Evolutionary conservation across 2,113 vertebrate genomes (phyloP).

Genomic region (Hippocampus barbouri): DNA sequence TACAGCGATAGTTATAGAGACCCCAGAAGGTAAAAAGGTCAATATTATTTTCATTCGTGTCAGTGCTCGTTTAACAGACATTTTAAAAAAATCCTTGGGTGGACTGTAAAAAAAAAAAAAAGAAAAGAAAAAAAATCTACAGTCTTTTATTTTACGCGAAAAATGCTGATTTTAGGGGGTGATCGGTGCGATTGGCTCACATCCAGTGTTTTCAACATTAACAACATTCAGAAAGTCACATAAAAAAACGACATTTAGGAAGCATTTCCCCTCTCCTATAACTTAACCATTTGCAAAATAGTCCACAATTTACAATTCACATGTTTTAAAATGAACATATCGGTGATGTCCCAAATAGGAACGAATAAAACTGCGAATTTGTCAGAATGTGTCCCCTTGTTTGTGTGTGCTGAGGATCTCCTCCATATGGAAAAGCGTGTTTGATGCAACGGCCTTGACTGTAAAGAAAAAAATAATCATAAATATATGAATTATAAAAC

Average conservation of each 20-base stretch:
- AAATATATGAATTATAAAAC: neutral
- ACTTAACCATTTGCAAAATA: conserved; percentile 61
- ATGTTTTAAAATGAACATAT: conserved; percentile 67
- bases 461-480: conserved; percentile 57
- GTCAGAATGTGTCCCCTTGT: conserved; percentile 80
- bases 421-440: conserved; percentile 89
- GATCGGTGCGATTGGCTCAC: conserved; percentile 25
- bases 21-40: conserved; percentile 83
- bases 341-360: conserved; percentile 65
- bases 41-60: conserved; percentile 81
- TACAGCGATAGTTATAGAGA: conserved; percentile 91
- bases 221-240: conserved; percentile 72
- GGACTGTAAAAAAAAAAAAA: conserved; percentile 54
- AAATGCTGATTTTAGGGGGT: conserved; percentile 12
- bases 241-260: conserved; percentile 43
- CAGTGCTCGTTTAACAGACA: conserved; percentile 75
- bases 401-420: conserved; percentile 77
- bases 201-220: conserved; percentile 65
- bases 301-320: conserved; percentile 68
- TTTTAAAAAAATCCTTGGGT: conserved; percentile 65
- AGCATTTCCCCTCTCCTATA: conserved; percentile 39
- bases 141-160: conserved; percentile 40
- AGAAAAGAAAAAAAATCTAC: conserved; percentile 9
- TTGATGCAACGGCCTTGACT: conserved; percentile 84
- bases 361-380: conserved; percentile 74